Evolutionary conservation across 2,888 invertebrate species (phyloP).

Genomic region (Acrobasis suavella): DNA sequence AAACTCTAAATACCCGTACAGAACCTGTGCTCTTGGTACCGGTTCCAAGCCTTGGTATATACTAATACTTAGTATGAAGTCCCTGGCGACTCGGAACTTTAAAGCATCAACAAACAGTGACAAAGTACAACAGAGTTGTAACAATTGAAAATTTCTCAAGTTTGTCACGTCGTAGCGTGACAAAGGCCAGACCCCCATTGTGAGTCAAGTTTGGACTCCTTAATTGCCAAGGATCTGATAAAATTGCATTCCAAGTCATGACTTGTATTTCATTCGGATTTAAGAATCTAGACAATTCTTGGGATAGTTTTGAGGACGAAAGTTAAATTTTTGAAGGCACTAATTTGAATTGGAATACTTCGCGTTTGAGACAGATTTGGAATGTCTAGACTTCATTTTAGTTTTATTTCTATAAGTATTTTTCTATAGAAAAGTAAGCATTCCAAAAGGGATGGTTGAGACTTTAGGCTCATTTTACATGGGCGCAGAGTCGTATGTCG

Average conservation of each 20-base stretch:
- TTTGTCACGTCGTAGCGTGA: conserved; percentile 24
- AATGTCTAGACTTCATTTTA: not conserved
- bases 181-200: not conserved
- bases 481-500: no score
- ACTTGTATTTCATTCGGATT: conserved; percentile 6
- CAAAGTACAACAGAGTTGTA: not conserved
- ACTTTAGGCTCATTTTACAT: no score
- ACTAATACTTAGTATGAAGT: not conserved
- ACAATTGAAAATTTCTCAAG: conserved; percentile 29
- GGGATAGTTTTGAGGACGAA: not conserved
- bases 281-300: not conserved
- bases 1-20: no score
- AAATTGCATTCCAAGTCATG: conserved; percentile 54
- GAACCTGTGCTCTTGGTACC: no score
- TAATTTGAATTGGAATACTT: not conserved
- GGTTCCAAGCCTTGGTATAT: no score
- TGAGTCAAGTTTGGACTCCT: conserved; percentile 44
- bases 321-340: not conserved
- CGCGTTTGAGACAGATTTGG: not conserved
- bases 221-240: conserved; percentile 59
- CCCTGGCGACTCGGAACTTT: not conserved
- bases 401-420: no score
- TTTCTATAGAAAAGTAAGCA: no score
- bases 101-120: not conserved
- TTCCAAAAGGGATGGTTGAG: no score